These are phyloP conservation scores for Empis livida DNA, from an alignment of 2,888 invertebrate genomes.

Conservation along the genomic window DNA sequence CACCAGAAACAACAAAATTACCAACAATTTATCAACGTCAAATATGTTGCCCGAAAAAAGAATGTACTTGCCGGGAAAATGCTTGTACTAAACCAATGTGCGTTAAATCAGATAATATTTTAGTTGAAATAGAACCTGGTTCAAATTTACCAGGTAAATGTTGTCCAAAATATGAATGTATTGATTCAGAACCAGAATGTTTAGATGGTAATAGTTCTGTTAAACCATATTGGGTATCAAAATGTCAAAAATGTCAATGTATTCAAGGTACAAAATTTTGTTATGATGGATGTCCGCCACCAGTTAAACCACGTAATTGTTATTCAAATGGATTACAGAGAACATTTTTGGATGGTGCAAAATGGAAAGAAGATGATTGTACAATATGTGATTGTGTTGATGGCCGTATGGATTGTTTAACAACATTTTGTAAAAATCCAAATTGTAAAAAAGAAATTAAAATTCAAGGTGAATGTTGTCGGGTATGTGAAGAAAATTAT, in stretches of 20 bases:
- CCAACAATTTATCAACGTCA: too few relatives aligned
- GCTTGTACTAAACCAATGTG: background rate
- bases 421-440: constrained; percentile 4
- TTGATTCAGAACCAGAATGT: constrained; percentile 12
- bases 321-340: background rate
- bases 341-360: background rate
- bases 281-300: constrained; percentile 2
- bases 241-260: constrained; percentile 7
- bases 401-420: constrained; percentile 1
- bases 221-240: background rate
- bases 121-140: constrained; percentile 18
- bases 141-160: constrained; percentile 32
- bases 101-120: constrained; percentile 11
- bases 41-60: constrained; percentile 17
- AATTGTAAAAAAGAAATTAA: constrained; percentile 7
- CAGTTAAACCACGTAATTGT: background rate
- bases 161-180: constrained; percentile 36
- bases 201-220: too few relatives aligned
- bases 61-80: constrained; percentile 21
- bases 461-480: constrained; percentile 9
- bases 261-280: constrained; percentile 5
- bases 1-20: background rate
- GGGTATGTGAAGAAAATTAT: constrained; percentile 7
- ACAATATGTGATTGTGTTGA: background rate
- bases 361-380: constrained; percentile 4